Evolutionary conservation across 30 jellyfish, hydroid and myxozoan genomes (phyloP).

Genomic region (Cassiopea xamachana): DNA sequence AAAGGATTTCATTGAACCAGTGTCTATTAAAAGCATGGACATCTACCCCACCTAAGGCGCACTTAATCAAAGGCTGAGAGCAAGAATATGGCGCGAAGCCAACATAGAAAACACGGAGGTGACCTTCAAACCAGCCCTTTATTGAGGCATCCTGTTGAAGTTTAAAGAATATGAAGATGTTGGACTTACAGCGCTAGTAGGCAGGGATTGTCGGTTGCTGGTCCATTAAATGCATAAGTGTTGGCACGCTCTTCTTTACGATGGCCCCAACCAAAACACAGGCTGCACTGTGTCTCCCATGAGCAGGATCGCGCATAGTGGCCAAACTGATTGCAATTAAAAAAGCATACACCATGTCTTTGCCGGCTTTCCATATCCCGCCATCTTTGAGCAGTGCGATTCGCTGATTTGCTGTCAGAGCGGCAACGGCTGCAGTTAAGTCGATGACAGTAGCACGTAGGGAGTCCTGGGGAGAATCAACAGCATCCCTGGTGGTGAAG

Average conservation of each 20-base stretch:
- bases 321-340: slow-evolving; percentile 32
- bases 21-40: slow-evolving; percentile 63
- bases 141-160: slow-evolving; percentile 72
- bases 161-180: slow-evolving; percentile 32
- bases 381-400: not conserved
- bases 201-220: not conserved
- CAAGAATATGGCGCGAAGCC: not conserved
- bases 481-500: slow-evolving; percentile 1
- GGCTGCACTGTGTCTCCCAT: slow-evolving; percentile 31
- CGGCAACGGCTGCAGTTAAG: slow-evolving; percentile 16
- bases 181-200: slow-evolving; percentile 1
- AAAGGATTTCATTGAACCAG: slow-evolving; percentile 67
- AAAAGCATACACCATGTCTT: slow-evolving; percentile 10
- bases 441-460: slow-evolving; percentile 10
- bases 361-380: slow-evolving; percentile 10
- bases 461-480: slow-evolving; percentile 14
- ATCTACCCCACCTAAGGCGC: slow-evolving; percentile 22
- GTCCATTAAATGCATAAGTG: not conserved
- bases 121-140: slow-evolving; percentile 65
- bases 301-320: slow-evolving; percentile 40
- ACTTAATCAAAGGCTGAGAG: slow-evolving; percentile 30
- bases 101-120: slow-evolving; percentile 41
- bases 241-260: slow-evolving; percentile 15
- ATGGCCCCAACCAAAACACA: slow-evolving; percentile 47
- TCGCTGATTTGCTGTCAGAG: slow-evolving; percentile 7